These are phyloP conservation scores for Zoanthus solanderi DNA, from an alignment of 92 coral and sea anemone species.

Conservation along the genomic window DNA sequence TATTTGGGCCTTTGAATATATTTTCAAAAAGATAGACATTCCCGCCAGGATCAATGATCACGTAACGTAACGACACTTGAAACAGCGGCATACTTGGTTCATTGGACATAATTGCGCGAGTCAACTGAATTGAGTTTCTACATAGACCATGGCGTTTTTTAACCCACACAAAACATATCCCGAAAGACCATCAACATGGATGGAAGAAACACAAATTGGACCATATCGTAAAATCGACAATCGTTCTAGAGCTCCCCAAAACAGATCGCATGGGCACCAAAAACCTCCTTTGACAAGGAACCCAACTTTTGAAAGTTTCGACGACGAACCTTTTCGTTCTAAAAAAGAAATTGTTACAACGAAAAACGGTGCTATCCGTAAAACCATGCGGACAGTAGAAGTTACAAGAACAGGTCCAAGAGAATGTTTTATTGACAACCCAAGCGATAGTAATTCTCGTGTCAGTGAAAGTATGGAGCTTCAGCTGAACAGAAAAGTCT, in stretches of 20 bases:
- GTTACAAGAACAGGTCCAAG: conserved; percentile 9
- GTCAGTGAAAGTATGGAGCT: background rate
- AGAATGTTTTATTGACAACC: conserved; percentile 29
- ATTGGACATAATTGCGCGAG: no score
- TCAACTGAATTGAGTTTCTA: no score
- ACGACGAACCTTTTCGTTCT: conserved; percentile 32
- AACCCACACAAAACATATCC: conserved; percentile 38
- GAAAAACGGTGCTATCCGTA: conserved; percentile 29
- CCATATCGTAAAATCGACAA: conserved; percentile 45
- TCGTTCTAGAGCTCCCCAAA: conserved; percentile 26
- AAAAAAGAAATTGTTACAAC: conserved; percentile 35
- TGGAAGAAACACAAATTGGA: conserved; percentile 39
- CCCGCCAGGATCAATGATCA: no score
- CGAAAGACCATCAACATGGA: conserved; percentile 9
- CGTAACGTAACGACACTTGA: no score
- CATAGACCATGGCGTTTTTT: conserved; percentile 24
- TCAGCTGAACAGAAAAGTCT: conserved; percentile 15
- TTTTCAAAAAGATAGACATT: no score
- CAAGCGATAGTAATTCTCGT: background rate
- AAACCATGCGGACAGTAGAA: conserved; percentile 30
- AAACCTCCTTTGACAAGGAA: conserved; percentile 42
- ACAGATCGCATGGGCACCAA: conserved; percentile 3
- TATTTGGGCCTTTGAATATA: no score
- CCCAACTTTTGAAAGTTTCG: conserved; percentile 32
- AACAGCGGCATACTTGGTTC: no score